A percentile compares a stretch with the other conserved stretches of the same genome.
Conservation (phyloP, 1,140 invertebrate species). For the Polyergus mexicanus region DNA sequence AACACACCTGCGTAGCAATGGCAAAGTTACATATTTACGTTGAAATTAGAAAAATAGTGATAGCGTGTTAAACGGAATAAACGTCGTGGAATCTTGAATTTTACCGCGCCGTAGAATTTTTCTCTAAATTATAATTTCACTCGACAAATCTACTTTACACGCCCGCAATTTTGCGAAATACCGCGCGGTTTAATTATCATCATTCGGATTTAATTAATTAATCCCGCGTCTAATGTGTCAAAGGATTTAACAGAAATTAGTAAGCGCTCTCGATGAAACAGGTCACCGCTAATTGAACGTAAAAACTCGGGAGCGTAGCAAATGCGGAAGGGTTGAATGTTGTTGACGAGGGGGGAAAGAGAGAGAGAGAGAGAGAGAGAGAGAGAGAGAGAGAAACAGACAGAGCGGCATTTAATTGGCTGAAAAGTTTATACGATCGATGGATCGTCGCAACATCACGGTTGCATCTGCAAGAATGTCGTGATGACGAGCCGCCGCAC, state of each 20-base stretch:
- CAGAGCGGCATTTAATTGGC: constrained; percentile 40
- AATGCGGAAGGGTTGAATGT: neutral
- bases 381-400: neutral
- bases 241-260: constrained; percentile 41
- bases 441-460: neutral
- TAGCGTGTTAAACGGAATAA: neutral
- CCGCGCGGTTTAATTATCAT: constrained; percentile 29
- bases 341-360: neutral
- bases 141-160: constrained; percentile 14
- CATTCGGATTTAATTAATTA: constrained; percentile 60
- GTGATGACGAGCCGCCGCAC: constrained; percentile 5
- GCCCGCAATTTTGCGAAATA: constrained; percentile 5
- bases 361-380: too few relatives aligned
- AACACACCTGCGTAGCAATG: neutral
- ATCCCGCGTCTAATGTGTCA: constrained; percentile 21
- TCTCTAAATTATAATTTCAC: constrained; percentile 8
- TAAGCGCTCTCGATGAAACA: constrained; percentile 2
- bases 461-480: constrained; percentile 53
- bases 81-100: neutral
- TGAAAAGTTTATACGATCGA: constrained; percentile 37
- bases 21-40: too few relatives aligned
- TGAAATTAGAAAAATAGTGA: constrained; percentile 24
- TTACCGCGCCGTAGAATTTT: neutral
- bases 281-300: constrained; percentile 47
- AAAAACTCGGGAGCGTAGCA: neutral